A percentile compares a stretch with the other conserved stretches of the same genome.
phyloP scores from a whole-genome alignment of 2,888 invertebrate species.

The Orthosia gothica region DNA sequence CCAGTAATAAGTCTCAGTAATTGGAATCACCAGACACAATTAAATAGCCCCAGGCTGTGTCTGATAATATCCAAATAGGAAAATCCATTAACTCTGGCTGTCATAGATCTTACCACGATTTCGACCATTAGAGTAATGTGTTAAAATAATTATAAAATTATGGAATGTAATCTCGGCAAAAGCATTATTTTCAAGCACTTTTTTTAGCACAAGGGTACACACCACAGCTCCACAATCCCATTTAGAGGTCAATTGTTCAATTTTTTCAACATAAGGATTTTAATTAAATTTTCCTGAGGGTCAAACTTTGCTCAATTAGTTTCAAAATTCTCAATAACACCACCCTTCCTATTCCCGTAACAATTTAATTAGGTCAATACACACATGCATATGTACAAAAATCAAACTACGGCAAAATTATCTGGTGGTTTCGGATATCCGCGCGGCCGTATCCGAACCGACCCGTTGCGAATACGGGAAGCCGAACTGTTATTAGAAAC shows the following conservation, averaged over 20 bases:
- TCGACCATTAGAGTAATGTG: too few relatives aligned
- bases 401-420: constrained; percentile 41
- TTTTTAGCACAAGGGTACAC: background rate
- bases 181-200: background rate
- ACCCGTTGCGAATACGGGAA: constrained; percentile 50
- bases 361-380: constrained; percentile 29
- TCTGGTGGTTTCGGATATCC: constrained; percentile 60
- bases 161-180: too few relatives aligned
- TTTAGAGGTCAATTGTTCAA: constrained; percentile 21
- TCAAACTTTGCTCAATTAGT: constrained; percentile 35
- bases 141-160: too few relatives aligned
- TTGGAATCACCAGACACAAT: too few relatives aligned
- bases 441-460: too few relatives aligned
- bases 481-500: constrained; percentile 55
- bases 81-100: too few relatives aligned
- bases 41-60: background rate
- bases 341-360: constrained; percentile 14
- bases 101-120: too few relatives aligned
- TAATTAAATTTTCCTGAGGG: constrained; percentile 34
- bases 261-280: constrained; percentile 6
- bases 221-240: background rate
- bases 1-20: too few relatives aligned
- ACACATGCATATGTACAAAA: constrained; percentile 36
- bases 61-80: constrained; percentile 22
- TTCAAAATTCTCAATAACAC: constrained; percentile 13